Conservation (phyloP, 1,140 invertebrate genomes). For the Trypoxylus dichotomus region DNA sequence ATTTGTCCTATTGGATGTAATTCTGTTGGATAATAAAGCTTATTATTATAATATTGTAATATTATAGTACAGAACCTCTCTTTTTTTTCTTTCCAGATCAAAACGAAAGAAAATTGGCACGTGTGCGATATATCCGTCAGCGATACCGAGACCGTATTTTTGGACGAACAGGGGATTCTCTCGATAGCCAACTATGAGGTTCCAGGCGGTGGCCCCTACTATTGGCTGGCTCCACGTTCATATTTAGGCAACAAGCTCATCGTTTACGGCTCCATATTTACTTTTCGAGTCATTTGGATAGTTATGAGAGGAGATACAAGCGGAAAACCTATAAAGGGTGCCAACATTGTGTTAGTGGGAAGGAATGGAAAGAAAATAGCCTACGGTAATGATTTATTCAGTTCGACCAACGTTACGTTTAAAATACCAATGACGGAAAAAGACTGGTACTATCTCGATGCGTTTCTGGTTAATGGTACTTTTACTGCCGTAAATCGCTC, state of each 20-base stretch:
- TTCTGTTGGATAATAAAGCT: no score
- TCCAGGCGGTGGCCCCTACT: constrained; percentile 74
- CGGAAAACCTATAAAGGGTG: constrained; percentile 77
- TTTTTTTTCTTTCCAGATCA: constrained; percentile 54
- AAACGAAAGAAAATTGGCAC: constrained; percentile 64
- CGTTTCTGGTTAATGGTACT: constrained; percentile 63
- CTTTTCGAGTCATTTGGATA: constrained; percentile 79
- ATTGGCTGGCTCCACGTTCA: constrained; percentile 83
- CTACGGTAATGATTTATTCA: constrained; percentile 63
- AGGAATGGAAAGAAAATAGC: constrained; percentile 73
- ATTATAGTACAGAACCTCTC: background rate
- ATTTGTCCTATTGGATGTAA: no score
- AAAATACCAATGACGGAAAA: constrained; percentile 67
- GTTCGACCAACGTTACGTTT: constrained; percentile 56
- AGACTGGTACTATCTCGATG: constrained; percentile 69
- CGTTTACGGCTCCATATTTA: constrained; percentile 82
- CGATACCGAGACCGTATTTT: constrained; percentile 55
- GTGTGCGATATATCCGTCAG: constrained; percentile 64
- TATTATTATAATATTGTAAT: no score
- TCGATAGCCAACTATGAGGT: constrained; percentile 68
- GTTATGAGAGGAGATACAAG: constrained; percentile 86
- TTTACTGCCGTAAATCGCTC: constrained; percentile 69
- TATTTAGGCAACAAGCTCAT: constrained; percentile 75
- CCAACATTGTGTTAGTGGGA: constrained; percentile 84
- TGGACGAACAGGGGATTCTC: constrained; percentile 61